These are phyloP conservation scores for Emydocephalus ijimae DNA, from an alignment of 2,113 vertebrate species.

Conservation along the genomic window DNA sequence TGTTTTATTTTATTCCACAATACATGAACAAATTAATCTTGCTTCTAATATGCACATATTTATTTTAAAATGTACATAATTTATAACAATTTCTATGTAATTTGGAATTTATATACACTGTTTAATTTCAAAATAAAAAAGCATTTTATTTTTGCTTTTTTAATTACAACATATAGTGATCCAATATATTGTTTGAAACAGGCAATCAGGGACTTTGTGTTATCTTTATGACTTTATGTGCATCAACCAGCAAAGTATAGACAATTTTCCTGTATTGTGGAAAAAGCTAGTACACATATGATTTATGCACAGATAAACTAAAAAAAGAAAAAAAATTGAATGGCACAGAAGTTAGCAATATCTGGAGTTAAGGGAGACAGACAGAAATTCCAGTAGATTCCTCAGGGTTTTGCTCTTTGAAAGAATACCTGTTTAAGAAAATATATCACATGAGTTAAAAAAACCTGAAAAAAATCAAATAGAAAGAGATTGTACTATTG, in stretches of 20 bases:
- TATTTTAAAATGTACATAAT: conserved; percentile 69
- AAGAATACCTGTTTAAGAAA: conserved; percentile 84
- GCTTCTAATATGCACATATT: conserved; percentile 66
- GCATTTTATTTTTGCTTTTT: conserved; percentile 48
- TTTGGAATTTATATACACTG: conserved; percentile 66
- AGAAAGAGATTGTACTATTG: not conserved
- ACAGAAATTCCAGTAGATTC: conserved; percentile 68
- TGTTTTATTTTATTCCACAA: conserved; percentile 67
- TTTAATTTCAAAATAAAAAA: conserved; percentile 68
- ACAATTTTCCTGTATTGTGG: conserved; percentile 52
- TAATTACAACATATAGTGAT: conserved; percentile 60
- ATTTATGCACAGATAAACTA: conserved; percentile 62
- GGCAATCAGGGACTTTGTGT: conserved; percentile 56
- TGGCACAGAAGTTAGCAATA: conserved; percentile 68
- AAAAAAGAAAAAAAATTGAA: conserved; percentile 60
- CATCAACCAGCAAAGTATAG: conserved; percentile 43
- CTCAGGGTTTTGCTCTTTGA: conserved; percentile 90
- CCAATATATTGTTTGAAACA: conserved; percentile 51
- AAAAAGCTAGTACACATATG: conserved; percentile 57
- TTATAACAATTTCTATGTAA: conserved; percentile 62
- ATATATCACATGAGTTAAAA: conserved; percentile 8
- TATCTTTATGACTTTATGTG: conserved; percentile 58
- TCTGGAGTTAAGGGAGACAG: conserved; percentile 55
- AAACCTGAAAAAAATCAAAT: not conserved
- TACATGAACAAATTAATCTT: conserved; percentile 63